phyloP scores from a whole-genome alignment of 2,888 invertebrate species.

The Gerris lacustris region DNA sequence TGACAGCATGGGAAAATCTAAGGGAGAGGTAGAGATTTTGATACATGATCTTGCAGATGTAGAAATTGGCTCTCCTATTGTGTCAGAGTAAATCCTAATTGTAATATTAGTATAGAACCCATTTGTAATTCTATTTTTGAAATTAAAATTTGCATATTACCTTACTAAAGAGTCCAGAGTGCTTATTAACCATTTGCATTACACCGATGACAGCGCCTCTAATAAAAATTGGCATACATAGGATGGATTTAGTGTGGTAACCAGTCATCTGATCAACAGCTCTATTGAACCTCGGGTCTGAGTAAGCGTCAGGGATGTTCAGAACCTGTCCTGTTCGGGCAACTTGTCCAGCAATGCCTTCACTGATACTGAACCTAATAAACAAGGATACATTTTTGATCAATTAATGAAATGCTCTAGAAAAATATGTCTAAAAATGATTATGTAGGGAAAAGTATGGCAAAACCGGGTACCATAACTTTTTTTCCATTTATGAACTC shows the following conservation, averaged over 20 bases:
- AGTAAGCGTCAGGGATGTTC: constrained; percentile 72
- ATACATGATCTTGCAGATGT: no score
- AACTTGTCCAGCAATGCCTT: constrained; percentile 72
- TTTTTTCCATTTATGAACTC: no score
- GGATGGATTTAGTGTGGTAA: constrained; percentile 57
- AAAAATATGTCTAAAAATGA: no score
- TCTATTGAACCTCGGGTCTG: constrained; percentile 62
- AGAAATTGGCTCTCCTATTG: no score
- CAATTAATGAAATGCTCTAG: neutral
- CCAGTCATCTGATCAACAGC: constrained; percentile 55
- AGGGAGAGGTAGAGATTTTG: no score
- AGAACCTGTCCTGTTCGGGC: constrained; percentile 65
- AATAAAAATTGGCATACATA: constrained; percentile 80
- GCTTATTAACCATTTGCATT: constrained; percentile 73
- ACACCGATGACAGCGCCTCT: constrained; percentile 67
- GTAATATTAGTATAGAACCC: no score
- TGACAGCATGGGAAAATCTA: no score
- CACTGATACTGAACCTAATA: constrained; percentile 54
- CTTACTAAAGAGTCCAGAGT: constrained; percentile 38
- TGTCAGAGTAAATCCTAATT: no score
- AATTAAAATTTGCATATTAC: constrained; percentile 18
- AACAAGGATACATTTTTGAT: neutral
- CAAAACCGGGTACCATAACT: no score
- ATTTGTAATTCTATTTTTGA: no score
- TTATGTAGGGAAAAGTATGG: no score